Conservation (phyloP, 2,113 vertebrate species). For the Corythoichthys intestinalis region DNA sequence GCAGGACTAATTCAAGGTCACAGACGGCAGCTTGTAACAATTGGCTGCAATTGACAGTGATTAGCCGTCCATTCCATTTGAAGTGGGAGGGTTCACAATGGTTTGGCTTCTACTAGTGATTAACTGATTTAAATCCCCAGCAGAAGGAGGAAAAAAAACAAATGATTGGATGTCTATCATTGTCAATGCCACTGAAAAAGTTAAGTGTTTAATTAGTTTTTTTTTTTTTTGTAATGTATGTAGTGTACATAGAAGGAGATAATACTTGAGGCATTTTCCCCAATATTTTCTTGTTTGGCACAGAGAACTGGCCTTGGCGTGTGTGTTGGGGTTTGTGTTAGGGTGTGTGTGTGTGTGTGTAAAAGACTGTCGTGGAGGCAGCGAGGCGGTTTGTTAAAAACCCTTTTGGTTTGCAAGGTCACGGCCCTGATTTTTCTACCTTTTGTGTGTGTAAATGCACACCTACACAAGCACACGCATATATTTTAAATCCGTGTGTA, state of each 20-base stretch:
- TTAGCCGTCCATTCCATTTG: too few relatives aligned
- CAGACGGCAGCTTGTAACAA: too few relatives aligned
- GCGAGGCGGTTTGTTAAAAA: conserved; percentile 48
- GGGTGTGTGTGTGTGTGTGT: conserved; percentile 3
- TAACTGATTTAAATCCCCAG: too few relatives aligned
- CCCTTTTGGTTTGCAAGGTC: conserved; percentile 38
- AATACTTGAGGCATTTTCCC: neutral
- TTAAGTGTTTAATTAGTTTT: neutral
- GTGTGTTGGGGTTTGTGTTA: neutral
- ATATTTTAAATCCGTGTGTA: neutral
- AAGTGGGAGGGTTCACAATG: too few relatives aligned
- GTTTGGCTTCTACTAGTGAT: too few relatives aligned
- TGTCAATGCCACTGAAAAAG: neutral
- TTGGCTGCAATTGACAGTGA: too few relatives aligned
- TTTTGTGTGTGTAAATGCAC: conserved; percentile 13
- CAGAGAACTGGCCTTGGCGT: conserved; percentile 24
- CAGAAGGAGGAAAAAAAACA: too few relatives aligned
- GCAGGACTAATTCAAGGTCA: too few relatives aligned
- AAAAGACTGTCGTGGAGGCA: conserved; percentile 27
- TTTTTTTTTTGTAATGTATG: neutral
- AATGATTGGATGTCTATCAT: neutral
- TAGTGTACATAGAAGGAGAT: neutral
- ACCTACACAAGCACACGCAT: conserved; percentile 8
- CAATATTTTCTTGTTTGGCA: conserved; percentile 5
- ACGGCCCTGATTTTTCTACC: conserved; percentile 35